These are phyloP conservation scores for Sminthopsis crassicaudata DNA, from an alignment of 2,113 vertebrate genomes.

Conservation along the genomic window DNA sequence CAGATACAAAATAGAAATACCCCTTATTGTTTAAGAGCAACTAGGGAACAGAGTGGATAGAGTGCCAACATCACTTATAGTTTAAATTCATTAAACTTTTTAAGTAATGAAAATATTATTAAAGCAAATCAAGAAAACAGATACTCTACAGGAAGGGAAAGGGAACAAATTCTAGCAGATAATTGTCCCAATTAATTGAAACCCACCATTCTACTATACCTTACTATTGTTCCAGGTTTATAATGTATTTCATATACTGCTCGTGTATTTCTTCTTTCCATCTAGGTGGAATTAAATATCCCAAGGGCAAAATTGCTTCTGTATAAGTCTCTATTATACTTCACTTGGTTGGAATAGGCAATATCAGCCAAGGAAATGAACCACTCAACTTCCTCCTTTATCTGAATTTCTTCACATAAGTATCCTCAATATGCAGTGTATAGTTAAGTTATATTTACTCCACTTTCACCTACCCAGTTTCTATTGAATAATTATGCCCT, in stretches of 20 bases:
- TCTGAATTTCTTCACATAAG: not conserved
- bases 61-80: not conserved
- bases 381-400: not conserved
- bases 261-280: not conserved
- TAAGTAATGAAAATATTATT: not conserved
- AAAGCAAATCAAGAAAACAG: not conserved
- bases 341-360: not conserved
- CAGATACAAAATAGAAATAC: not conserved
- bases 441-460: not conserved
- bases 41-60: not conserved
- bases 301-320: not conserved
- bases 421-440: not conserved
- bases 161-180: not conserved
- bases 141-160: not conserved
- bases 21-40: not conserved
- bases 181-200: not conserved
- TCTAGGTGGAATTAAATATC: not conserved
- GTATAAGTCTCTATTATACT: not conserved
- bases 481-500: not conserved
- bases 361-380: too few relatives aligned
- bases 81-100: not conserved
- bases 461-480: not conserved
- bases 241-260: not conserved
- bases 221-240: not conserved
- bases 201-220: not conserved